These are phyloP conservation scores for Phrixothrix hirtus DNA, from an alignment of 2,888 invertebrate genomes.

Conservation along the genomic window DNA sequence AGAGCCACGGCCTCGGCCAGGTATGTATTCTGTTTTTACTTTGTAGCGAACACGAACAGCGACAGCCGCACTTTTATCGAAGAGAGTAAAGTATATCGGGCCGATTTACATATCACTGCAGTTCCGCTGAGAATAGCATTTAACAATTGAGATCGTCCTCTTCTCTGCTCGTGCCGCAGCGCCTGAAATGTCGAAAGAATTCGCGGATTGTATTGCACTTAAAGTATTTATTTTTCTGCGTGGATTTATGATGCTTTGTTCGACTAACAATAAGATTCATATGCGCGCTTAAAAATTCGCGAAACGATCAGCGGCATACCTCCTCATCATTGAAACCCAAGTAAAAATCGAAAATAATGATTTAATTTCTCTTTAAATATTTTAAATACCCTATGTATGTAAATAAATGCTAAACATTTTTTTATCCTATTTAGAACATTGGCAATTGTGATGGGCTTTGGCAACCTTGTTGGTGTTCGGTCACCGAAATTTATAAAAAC, in stretches of 20 bases:
- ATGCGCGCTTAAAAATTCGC: not conserved
- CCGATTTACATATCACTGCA: slow-evolving; percentile 20
- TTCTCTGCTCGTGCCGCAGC: not conserved
- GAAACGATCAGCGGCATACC: too few relatives aligned
- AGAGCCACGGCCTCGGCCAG: slow-evolving; percentile 48
- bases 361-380: too few relatives aligned
- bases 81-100: slow-evolving; percentile 1
- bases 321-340: too few relatives aligned
- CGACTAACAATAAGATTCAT: too few relatives aligned
- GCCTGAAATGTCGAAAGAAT: not conserved
- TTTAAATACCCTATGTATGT: too few relatives aligned
- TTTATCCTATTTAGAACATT: too few relatives aligned
- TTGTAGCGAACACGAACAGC: slow-evolving; percentile 9
- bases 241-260: not conserved
- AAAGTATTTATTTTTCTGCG: not conserved
- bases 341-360: too few relatives aligned
- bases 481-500: not conserved
- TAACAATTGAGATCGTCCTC: not conserved
- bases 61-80: slow-evolving; percentile 8
- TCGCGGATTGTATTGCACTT: not conserved
- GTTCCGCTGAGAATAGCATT: too few relatives aligned
- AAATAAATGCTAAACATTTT: too few relatives aligned
- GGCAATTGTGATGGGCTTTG: too few relatives aligned
- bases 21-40: slow-evolving; percentile 36
- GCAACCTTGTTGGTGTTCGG: too few relatives aligned